These are phyloP conservation scores for Sphecodes monilicornis DNA, from an alignment of 2,888 invertebrate genomes.

Conservation along the genomic window DNA sequence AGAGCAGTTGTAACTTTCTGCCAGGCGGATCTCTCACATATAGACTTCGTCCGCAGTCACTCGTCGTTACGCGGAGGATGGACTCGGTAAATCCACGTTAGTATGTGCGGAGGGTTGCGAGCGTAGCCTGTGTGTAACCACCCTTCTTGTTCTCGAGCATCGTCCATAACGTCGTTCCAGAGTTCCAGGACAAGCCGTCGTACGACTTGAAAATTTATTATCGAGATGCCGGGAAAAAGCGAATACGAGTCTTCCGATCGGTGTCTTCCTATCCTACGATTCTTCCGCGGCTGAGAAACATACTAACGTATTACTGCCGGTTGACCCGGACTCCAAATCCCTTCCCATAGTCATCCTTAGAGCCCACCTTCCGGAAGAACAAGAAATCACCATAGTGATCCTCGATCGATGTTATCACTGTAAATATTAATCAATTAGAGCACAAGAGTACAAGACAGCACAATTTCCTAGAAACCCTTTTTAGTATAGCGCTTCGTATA, in stretches of 20 bases:
- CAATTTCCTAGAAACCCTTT: too few relatives aligned
- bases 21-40: constrained; percentile 44
- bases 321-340: not conserved
- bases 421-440: too few relatives aligned
- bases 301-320: not conserved
- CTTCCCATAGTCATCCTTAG: not conserved
- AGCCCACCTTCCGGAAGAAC: not conserved
- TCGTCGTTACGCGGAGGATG: constrained; percentile 71
- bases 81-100: constrained; percentile 74
- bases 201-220: constrained; percentile 74
- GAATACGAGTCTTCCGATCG: constrained; percentile 49
- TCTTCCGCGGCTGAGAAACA: not conserved
- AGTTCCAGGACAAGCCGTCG: constrained; percentile 68
- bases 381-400: not conserved
- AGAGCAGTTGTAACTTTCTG: constrained; percentile 65
- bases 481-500: too few relatives aligned
- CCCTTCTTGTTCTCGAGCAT: constrained; percentile 74
- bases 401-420: not conserved
- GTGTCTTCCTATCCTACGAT: constrained; percentile 7
- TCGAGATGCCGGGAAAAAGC: constrained; percentile 58
- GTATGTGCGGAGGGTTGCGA: constrained; percentile 74
- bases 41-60: constrained; percentile 68
- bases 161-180: constrained; percentile 73
- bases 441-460: too few relatives aligned
- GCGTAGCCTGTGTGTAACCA: constrained; percentile 71